Conservation (phyloP, 1,140 invertebrate species). For the Macrocentrus cingulum region DNA sequence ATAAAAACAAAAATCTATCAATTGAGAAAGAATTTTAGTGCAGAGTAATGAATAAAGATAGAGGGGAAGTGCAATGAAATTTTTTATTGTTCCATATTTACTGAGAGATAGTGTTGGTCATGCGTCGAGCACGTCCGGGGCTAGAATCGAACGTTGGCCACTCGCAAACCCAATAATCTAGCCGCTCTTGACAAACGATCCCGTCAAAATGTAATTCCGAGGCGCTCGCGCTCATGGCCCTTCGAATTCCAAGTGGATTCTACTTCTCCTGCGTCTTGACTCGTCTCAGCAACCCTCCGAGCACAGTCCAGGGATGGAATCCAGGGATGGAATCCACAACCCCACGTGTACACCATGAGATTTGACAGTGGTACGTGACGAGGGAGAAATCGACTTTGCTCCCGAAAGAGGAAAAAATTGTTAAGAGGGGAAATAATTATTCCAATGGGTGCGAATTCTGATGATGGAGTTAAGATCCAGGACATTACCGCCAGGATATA, state of each 20-base stretch:
- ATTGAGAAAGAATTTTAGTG: no score
- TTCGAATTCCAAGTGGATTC: constrained; percentile 45
- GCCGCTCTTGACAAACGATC: constrained; percentile 53
- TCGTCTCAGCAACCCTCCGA: background rate
- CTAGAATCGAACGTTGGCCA: constrained; percentile 37
- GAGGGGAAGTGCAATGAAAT: no score
- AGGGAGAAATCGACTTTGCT: constrained; percentile 35
- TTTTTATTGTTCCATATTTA: no score
- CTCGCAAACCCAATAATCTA: constrained; percentile 55
- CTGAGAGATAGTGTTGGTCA: background rate
- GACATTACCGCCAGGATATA: background rate
- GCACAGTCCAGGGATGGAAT: background rate
- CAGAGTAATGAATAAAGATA: no score
- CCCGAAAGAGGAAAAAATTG: background rate
- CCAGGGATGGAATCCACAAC: constrained; percentile 9
- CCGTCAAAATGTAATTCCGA: constrained; percentile 55
- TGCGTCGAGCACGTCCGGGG: background rate
- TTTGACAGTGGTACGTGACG: constrained; percentile 49
- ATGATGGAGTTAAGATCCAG: no score
- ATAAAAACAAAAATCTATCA: no score
- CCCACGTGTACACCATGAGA: constrained; percentile 41
- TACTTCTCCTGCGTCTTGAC: background rate
- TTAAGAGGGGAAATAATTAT: background rate
- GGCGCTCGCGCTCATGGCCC: constrained; percentile 36
- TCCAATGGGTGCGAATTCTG: background rate